Evolutionary conservation across 1,140 invertebrate species (phyloP), one percentile per base, ranked within the genome.

Genomic region (Brachionus calyciflorus): DNA sequence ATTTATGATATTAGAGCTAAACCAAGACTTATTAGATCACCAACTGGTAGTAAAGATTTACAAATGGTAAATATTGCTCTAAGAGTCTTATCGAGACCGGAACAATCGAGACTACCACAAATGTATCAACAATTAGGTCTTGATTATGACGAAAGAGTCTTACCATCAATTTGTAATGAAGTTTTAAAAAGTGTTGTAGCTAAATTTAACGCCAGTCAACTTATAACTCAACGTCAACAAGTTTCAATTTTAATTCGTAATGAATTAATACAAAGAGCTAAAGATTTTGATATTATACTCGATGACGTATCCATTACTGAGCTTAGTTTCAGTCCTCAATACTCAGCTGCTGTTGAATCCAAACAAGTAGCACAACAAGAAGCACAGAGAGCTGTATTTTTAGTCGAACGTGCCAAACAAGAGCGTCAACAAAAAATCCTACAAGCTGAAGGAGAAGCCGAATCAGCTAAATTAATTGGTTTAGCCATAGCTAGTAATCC

Each of bases 221-320:
- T 99, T 24, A 99, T 99, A 78, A 99, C 97, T 55, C 94, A 98
- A 85, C 90, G 97, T 85, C 93, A 96, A 81, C 94, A 97, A 87
- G 93, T 95, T 14, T 84, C 95, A 2, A 86, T 96, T 79, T 86
- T 99, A 80, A 94, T 99, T 40, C 88, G 96, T 79, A 89, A 93
- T 83, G 93, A 98, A 81, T 86, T 99, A 55, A 93, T 92, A 0
- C 94, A 99, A 81, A 88, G 97, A 76, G 97, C 97, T n/a, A 89
- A 91, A 81, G 96, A 99, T 86, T 99, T 99, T 84, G 95, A 98
- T 82, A 95, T 99, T 55, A 96, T 99, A 80, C 85, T 99, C 33
- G 97, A 99, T 87, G 97, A 99, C 87, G 97, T 99, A n/a, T 98
- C 97, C 3, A 91, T 99, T 57, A 99, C 96, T 48, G 97, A 99